phyloP scores from a whole-genome alignment of 2,113 vertebrate genomes.

The Aspiorhynchus laticeps region DNA sequence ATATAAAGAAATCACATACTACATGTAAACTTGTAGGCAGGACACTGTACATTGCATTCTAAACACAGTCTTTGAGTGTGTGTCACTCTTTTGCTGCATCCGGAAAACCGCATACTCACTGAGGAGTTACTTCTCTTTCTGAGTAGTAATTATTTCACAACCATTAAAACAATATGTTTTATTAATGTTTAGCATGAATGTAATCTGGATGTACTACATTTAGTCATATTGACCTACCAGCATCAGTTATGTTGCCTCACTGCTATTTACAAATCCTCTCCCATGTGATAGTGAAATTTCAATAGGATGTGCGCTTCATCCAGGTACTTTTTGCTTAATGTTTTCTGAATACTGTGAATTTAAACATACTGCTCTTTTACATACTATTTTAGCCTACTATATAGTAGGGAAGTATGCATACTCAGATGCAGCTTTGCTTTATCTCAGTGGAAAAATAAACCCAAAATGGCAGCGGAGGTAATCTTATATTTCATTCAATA shows the following conservation, averaged over 20 bases:
- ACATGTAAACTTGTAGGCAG: not conserved
- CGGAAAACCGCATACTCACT: not conserved
- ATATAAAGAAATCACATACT: not conserved
- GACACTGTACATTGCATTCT: not conserved
- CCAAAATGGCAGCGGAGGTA: not conserved
- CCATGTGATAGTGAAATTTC: too few relatives aligned
- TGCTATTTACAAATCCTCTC: too few relatives aligned
- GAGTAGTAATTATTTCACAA: not conserved
- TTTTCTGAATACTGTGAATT: not conserved
- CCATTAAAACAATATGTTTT: not conserved
- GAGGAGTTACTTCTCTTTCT: not conserved
- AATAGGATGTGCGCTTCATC: too few relatives aligned
- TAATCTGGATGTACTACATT: not conserved
- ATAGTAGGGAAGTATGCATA: not conserved
- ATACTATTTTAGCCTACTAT: not conserved
- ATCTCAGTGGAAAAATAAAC: not conserved
- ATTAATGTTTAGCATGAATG: not conserved
- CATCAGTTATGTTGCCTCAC: too few relatives aligned
- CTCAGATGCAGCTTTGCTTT: not conserved
- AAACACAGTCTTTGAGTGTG: too few relatives aligned
- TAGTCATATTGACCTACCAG: not conserved
- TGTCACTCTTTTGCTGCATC: not conserved
- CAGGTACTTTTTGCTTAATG: not conserved
- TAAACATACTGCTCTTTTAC: not conserved
- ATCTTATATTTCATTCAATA: not conserved